phyloP scores from a whole-genome alignment of 1,140 invertebrate genomes.

The Chymomyza costata region DNA sequence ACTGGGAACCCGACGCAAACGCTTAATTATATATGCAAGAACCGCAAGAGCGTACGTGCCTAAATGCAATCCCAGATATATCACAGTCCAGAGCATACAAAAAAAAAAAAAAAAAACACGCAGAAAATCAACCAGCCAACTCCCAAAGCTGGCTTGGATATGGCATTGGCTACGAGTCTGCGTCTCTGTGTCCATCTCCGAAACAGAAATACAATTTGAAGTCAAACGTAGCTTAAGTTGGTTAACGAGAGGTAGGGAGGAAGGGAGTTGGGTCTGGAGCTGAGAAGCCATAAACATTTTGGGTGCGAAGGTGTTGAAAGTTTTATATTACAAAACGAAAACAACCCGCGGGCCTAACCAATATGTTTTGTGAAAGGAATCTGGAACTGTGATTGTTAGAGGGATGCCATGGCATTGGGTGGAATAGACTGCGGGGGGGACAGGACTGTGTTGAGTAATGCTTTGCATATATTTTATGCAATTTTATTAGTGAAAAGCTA shows the following conservation, averaged over 20 bases:
- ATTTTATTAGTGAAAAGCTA: slow-evolving; percentile 63
- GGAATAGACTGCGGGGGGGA: slow-evolving; percentile 4
- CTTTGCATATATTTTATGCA: slow-evolving; percentile 61
- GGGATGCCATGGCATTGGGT: background rate
- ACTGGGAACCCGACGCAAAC: slow-evolving; percentile 24
- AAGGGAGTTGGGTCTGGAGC: too few relatives aligned
- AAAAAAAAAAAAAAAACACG: too few relatives aligned
- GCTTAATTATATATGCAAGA: slow-evolving; percentile 66
- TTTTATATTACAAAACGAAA: slow-evolving; percentile 31
- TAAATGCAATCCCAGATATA: slow-evolving; percentile 51
- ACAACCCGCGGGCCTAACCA: slow-evolving; percentile 31
- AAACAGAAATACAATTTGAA: slow-evolving; percentile 64
- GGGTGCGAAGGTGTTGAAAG: slow-evolving; percentile 65
- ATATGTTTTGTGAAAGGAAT: slow-evolving; percentile 20
- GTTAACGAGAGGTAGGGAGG: too few relatives aligned
- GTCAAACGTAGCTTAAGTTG: too few relatives aligned
- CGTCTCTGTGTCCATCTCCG: slow-evolving; percentile 20
- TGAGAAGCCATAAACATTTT: slow-evolving; percentile 44
- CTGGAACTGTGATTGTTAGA: too few relatives aligned
- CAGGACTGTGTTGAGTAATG: slow-evolving; percentile 38
- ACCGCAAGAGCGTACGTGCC: slow-evolving; percentile 7
- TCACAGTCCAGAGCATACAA: slow-evolving; percentile 43
- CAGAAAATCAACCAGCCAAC: slow-evolving; percentile 17
- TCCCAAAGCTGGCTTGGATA: background rate
- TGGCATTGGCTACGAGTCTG: background rate